phyloP scores from a whole-genome alignment of 2,113 vertebrate species.

The Cervus canadensis region DNA sequence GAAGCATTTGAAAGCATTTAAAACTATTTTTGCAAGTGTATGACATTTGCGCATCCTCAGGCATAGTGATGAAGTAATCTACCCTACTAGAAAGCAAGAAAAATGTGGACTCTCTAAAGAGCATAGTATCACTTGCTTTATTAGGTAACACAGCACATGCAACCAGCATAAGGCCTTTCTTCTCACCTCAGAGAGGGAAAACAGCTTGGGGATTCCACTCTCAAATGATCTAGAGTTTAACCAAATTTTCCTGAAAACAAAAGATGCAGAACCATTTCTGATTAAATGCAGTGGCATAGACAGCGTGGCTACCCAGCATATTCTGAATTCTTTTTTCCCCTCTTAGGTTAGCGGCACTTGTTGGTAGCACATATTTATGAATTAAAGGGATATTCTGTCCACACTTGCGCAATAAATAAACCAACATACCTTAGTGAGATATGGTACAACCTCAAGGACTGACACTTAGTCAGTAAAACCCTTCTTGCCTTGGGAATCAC shows the following conservation, averaged over 20 bases:
- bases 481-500: neutral
- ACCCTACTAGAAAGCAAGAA: neutral
- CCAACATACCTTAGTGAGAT: neutral
- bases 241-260: slow-evolving; percentile 18
- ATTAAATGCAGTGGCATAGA: neutral
- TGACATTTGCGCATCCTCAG: neutral
- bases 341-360: neutral
- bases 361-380: neutral
- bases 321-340: neutral
- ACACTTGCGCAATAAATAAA: neutral
- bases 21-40: slow-evolving; percentile 51
- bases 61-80: slow-evolving; percentile 32
- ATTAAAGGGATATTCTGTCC: neutral
- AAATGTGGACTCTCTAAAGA: neutral
- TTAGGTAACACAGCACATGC: neutral
- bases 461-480: neutral
- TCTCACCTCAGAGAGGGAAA: slow-evolving; percentile 5
- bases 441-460: neutral
- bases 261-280: neutral
- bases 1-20: slow-evolving; percentile 40
- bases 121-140: neutral
- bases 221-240: slow-evolving; percentile 3
- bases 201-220: neutral
- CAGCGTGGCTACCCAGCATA: neutral
- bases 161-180: neutral